These are phyloP conservation scores for Entomyzon cyanotis DNA, from an alignment of 2,113 vertebrate species.

Conservation along the genomic window DNA sequence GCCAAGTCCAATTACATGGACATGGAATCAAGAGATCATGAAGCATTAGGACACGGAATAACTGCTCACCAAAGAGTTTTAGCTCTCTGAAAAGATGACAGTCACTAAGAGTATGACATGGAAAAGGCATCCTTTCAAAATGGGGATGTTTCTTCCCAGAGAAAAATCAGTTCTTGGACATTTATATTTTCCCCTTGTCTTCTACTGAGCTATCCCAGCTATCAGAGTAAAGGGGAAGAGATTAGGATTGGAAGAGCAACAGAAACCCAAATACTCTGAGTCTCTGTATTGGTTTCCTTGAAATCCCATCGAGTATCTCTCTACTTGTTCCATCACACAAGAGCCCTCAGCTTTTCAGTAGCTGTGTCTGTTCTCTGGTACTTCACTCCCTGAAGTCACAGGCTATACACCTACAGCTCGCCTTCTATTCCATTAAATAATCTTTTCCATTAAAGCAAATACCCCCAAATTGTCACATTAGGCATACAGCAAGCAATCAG, in stretches of 20 bases:
- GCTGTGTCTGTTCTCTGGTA: rapidly evolving
- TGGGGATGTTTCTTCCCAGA: neutral
- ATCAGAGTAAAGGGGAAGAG: neutral
- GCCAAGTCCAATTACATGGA: constrained; percentile 61
- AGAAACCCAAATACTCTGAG: neutral
- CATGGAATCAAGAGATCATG: constrained; percentile 27
- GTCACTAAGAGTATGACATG: neutral
- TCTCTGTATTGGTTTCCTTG: neutral
- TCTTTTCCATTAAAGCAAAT: neutral
- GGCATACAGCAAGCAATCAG: neutral
- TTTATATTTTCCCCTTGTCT: neutral
- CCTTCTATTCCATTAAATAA: neutral
- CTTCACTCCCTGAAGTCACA: neutral
- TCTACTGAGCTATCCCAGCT: neutral
- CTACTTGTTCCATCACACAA: neutral
- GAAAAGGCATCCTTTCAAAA: neutral
- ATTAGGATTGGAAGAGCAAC: neutral
- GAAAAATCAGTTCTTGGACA: neutral
- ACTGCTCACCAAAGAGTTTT: neutral
- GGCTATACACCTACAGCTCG: neutral
- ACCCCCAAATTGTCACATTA: neutral
- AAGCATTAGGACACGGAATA: neutral
- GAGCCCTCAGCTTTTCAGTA: neutral
- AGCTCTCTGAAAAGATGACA: constrained; percentile 4
- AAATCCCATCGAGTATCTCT: neutral